Evolutionary conservation across 2,113 vertebrate species (phyloP).

Genomic region (Hyaena hyaena): DNA sequence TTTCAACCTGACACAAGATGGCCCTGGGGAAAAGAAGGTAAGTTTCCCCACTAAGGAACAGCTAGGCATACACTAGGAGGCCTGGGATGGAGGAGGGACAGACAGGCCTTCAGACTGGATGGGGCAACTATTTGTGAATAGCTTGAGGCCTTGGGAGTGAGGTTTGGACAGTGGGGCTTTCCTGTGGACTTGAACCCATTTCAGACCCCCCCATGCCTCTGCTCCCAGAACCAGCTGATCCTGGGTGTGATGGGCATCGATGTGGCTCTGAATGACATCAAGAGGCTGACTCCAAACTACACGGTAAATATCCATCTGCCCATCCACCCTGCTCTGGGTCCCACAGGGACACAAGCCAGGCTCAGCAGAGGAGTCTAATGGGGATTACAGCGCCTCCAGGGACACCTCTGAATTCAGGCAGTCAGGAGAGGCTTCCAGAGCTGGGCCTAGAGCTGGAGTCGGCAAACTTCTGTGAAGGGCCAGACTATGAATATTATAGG

Average conservation of each 20-base stretch:
- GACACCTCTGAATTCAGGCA: not conserved
- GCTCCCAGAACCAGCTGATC: conserved; percentile 96
- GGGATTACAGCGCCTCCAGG: too few species aligned
- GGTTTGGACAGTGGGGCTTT: not conserved
- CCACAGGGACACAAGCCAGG: not conserved
- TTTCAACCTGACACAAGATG: conserved; percentile 96
- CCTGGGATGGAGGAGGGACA: not conserved
- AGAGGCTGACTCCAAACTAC: conserved; percentile 96
- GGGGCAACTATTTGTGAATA: not conserved
- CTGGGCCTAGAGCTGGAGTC: not conserved
- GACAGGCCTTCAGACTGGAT: not conserved
- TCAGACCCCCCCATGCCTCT: not conserved
- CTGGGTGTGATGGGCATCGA: conserved; percentile 99
- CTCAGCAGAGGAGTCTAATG: not conserved
- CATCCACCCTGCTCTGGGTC: not conserved
- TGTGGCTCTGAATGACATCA: conserved; percentile 96
- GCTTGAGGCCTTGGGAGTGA: not conserved
- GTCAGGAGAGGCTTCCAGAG: not conserved
- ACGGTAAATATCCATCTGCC: conserved; percentile 88
- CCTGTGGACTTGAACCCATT: not conserved
- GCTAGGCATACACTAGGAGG: too few species aligned
- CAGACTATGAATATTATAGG: not conserved
- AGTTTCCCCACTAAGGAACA: not conserved
- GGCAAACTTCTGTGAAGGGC: not conserved
- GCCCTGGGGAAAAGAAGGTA: conserved; percentile 90